These are phyloP conservation scores for Hemibagrus wyckioides DNA, from an alignment of 2,113 vertebrate species.

Conservation along the genomic window DNA sequence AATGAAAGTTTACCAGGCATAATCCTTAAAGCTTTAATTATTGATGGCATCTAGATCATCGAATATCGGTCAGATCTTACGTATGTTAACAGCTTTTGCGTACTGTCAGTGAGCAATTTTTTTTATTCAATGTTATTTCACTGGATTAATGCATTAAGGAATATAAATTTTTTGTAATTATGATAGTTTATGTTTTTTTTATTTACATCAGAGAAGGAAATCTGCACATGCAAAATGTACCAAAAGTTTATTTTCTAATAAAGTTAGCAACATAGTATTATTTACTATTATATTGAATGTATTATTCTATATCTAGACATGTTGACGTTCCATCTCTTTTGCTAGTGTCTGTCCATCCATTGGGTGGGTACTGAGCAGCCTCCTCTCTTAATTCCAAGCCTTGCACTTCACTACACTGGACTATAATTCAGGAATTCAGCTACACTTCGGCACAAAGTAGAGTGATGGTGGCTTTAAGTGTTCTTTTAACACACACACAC, in stretches of 20 bases:
- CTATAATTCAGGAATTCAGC: constrained; percentile 18
- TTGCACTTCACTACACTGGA: not conserved
- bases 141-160: not conserved
- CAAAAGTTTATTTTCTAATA: not conserved
- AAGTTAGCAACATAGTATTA: not conserved
- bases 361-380: not conserved
- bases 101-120: not conserved
- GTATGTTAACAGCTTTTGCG: not conserved
- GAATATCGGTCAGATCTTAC: not conserved
- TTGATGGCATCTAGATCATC: not conserved
- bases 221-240: not conserved
- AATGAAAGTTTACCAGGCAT: not conserved
- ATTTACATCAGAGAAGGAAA: not conserved
- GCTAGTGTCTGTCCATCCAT: not conserved
- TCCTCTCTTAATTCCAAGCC: constrained; percentile 8
- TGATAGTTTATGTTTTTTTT: not conserved
- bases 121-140: not conserved
- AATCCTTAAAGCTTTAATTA: not conserved
- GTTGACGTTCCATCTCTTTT: not conserved
- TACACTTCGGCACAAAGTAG: constrained; percentile 60
- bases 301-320: not conserved
- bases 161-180: not conserved
- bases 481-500: constrained; percentile 29
- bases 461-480: constrained; percentile 53
- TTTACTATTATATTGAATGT: not conserved